Evolutionary conservation across 1,140 invertebrate genomes (phyloP), one percentile per base, ranked within the genome.

Genomic region (Tetragnatha versicolor): DNA sequence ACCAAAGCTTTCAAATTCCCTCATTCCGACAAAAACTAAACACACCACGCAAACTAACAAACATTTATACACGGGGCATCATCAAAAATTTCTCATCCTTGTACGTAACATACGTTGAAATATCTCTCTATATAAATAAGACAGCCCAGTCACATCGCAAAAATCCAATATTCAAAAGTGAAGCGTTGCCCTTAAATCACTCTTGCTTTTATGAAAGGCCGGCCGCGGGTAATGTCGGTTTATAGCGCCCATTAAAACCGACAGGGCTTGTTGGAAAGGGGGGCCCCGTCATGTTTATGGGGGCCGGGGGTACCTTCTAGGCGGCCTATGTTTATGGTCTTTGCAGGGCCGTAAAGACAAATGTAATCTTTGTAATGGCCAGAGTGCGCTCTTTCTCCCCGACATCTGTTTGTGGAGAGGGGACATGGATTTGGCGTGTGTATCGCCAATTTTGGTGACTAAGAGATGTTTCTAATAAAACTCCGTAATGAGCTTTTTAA

Each of bases 331-430:
- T 79, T 79, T 79, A 79, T 79, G 76, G 76, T 47, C 76, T 69
- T 79, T 79, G 63, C 65, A 60, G 63, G 76, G 63, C 65, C 63
- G 53, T 79, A 79, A 79, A 79, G 76, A 79, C 76, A 79, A 79
- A 79, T 69, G 76, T 79, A 79, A 79, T 79, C 76, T 79, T 79
- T 68, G 76, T 79, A 79, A 79, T 79, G 76, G 76, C 76, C 39
- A 37, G 37, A 33, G 63, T 33, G 55, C 29, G 31, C 39, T 55
- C 60, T 25, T 42, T 55, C 45, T 37, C 29, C 22, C 37, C 31
- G 73, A 77, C 73, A 77, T 77, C 73, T 77, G 73, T 77, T 77
- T 31, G 31, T 22, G 33, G 42, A 63, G 60, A 33, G 17, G 29
- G 25, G n/a, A 29, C 31, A 35, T 22, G 55, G 72, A 12, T 29